Evolutionary conservation across 2,888 invertebrate species (phyloP), one percentile per base, ranked within the genome.

Genomic region (Listrodromus nycthemerus): DNA sequence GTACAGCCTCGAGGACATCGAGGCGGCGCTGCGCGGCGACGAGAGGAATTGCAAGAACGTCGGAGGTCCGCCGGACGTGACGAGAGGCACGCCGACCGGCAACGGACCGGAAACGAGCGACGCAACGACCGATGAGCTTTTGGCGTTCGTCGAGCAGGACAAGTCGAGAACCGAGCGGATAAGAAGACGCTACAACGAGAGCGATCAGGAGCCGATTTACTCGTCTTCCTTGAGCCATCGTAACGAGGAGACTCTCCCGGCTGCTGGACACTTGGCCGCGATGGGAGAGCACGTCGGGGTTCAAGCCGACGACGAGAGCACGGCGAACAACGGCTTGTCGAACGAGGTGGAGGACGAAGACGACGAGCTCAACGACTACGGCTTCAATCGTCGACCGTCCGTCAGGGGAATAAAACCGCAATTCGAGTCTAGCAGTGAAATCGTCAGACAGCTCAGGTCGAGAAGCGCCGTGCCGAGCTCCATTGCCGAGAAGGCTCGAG

Each of bases 301-400:
- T 33, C 45, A 2, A 24, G 58, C 5, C 13, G 80, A 82, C 0
- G 41, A 82, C 5, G 76, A 69, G 24, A 82, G 88, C 95, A 95
- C 91, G 94, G 95, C 55, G 95, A 95, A 86, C 95, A 96, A 87
- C 94, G 94, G 37, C 94, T 94, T 84, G 93, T 94, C 6, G 93
- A 94, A 95, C 82, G 97, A 97, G 71, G 96, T 97, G 82, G 97
- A 97, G 87, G 97, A 97, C 88, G 97, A 98, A 82, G 98, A 98
- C 91, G 97, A 98, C 90, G 98, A 98, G n/a, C 97, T 98, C 91
- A 97, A 97, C 88, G 98, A 98, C 91, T 98, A 98, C 89, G 98
- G 98, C 0, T 98, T 98, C 92, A 97, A 97, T 90, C 95, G 97
- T 50, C 95, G 98, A n/a, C 98, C 98, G 0, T 97, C 97, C 0